Percentiles rank a stretch among this genome's conserved stretches.
phyloP scores from a whole-genome alignment of 2,888 invertebrate genomes.

The Scaptomyza tumidula region DNA sequence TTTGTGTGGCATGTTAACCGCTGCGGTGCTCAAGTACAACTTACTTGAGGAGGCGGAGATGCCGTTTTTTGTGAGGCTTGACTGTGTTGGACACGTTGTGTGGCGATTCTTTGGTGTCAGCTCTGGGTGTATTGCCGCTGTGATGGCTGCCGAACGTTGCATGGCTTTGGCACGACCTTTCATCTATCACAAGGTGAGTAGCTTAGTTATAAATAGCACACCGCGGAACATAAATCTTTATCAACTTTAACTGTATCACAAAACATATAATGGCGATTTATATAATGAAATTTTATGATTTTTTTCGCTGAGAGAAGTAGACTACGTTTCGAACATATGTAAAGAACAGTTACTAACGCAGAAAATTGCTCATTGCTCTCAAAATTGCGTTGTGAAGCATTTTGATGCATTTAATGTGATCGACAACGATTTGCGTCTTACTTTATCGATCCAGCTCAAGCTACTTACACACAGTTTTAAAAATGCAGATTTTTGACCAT shows the following conservation, averaged over 20 bases:
- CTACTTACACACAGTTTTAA: background rate
- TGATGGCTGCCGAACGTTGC: conserved; percentile 95
- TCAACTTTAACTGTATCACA: background rate
- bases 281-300: background rate
- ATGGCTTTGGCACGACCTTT: conserved; percentile 94
- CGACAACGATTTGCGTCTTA: background rate
- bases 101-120: conserved; percentile 93
- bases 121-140: conserved; percentile 94
- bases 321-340: background rate
- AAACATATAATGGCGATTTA: background rate
- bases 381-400: background rate
- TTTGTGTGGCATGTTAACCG: conserved; percentile 90
- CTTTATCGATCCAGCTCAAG: background rate
- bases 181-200: conserved; percentile 92
- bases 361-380: background rate
- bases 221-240: background rate
- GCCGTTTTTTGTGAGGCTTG: conserved; percentile 75
- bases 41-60: conserved; percentile 81
- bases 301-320: background rate
- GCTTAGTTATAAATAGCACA: background rate
- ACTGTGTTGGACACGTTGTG: conserved; percentile 86
- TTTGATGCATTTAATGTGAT: background rate
- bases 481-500: background rate
- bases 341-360: background rate
- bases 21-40: conserved; percentile 87